Evolutionary conservation across 2,797 vertebrate genomes (phyloP), one percentile per base, ranked within the genome.

Genomic region (Propithecus perrieri): DNA sequence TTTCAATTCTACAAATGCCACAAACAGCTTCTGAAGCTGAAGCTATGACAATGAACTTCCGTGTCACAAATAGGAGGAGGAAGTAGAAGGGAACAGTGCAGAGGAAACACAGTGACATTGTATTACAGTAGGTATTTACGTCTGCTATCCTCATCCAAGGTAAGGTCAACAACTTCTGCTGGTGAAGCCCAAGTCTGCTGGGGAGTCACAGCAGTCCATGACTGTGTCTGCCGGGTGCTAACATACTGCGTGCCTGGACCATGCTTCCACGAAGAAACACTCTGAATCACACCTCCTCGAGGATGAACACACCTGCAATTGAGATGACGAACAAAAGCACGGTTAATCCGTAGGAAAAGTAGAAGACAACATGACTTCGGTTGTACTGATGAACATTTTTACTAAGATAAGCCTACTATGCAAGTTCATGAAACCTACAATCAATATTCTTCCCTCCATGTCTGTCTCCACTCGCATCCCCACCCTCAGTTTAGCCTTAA

Each of bases 151-250:
- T 99, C 99, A 86, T 99, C 99, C 98, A 99, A 98, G 24, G 99
- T 99, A 95, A 99, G 99, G 98, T 99, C 99, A 88, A 99, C 99
- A 94, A 99, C 99, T 98, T 99, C 99, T 0, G 99, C 98, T 13
- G 99, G 99, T 0, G 99, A 99, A 95, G 99, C 99, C 99, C 99
- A 99, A 95, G 98, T 99, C 97, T 99, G 99, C 98, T 99, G 99
- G 71, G 99, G 98, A 61, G 99, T 98, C 98, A 99, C 99, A 43
- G 99, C 98, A 99, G 99, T 99, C 99, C 99, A 99, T 98, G 99
- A 98, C 96, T 99, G 99, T 22, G 99, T 96, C 81, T 99, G 99
- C 98, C 99, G 99, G 97, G 98, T 94, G 98, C 98, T 99, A 61
- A 99, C 98, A 46, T 99, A 99, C 93, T 98, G 99, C 15, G 99